Evolutionary conservation across 2,888 invertebrate genomes (phyloP), one percentile per base, ranked within the genome.

Genomic region (Pandemis cinnamomeana): DNA sequence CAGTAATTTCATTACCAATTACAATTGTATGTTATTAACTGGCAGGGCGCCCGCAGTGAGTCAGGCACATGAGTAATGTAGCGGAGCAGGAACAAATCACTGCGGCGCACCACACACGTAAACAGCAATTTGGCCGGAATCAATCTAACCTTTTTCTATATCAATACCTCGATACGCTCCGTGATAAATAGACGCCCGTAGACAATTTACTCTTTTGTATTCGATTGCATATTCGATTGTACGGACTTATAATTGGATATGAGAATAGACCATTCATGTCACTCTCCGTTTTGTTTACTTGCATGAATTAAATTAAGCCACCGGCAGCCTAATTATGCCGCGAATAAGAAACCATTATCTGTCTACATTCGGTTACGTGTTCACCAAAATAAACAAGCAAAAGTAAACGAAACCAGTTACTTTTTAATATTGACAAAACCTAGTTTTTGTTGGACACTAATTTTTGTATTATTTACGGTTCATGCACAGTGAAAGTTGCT

Each of bases 1-100:
- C 72, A 83, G 90, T 91, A 92, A 89, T 85, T 85, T 84, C 85
- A 88, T 88, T 87, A 87, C 86, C 86, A 88, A 87, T 88, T 85
- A 86, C 78, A 81, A 84, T 80, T 82, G 84, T 82, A 83, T 80
- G 66, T 74, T 74, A 74, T 74, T 74, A 74, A 67, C 74, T 72
- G 62, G 53, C 75, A 80, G 80, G 55, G 80, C 84, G 83, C 81
- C 84, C 83, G 82, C 5, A 11, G 67, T 92, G 92, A 92, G 81
- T 92, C 92, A 92, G 70, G 48, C 84, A 84, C 80, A 80, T 89
- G 89, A 89, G 86, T 87, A 87, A 88, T 86, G 78, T 76, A 80
- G 78, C 76, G 75, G 80, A 77, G 53, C 78, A 78, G 76, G 78
- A 81, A 77, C 81, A 79, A 81, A 81, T 81, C 82, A 84, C 78